phyloP scores from a whole-genome alignment of 2,888 invertebrate genomes.

The Dynastes hyllus region DNA sequence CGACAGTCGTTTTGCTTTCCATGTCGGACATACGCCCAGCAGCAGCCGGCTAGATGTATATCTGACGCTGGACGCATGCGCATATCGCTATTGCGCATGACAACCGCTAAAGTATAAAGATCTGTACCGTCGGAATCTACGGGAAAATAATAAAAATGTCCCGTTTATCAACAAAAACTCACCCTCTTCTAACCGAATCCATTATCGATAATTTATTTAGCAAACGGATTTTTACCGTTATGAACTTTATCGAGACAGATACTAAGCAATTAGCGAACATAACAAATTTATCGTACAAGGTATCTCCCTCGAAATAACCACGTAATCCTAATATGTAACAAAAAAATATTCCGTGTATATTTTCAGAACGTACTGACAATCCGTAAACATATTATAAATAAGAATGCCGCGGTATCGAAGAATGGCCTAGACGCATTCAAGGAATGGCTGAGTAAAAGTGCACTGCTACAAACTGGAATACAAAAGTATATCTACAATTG shows the following conservation, averaged over 20 bases:
- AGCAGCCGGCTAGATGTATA: conserved; percentile 60
- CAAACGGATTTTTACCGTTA: conserved; percentile 74
- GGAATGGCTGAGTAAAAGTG: conserved; percentile 65
- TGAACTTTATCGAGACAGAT: conserved; percentile 76
- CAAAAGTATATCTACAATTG: conserved; percentile 68
- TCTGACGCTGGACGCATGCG: conserved; percentile 58
- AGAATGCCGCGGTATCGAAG: conserved; percentile 72
- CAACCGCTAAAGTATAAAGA: conserved; percentile 51
- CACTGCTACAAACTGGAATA: conserved; percentile 72
- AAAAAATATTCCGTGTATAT: conserved; percentile 14
- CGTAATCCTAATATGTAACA: conserved; percentile 38
- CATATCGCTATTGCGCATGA: conserved; percentile 55
- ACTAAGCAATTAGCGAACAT: conserved; percentile 72
- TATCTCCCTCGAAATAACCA: conserved; percentile 46
- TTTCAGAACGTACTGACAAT: conserved; percentile 69
- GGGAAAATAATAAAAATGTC: conserved; percentile 57
- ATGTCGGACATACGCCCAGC: conserved; percentile 60
- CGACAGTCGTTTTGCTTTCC: conserved; percentile 70
- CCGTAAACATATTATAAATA: conserved; percentile 70
- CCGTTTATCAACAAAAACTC: conserved; percentile 57
- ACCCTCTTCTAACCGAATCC: conserved; percentile 69
- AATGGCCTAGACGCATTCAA: conserved; percentile 66
- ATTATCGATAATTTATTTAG: conserved; percentile 71
- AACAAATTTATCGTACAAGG: conserved; percentile 64
- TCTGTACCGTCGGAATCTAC: conserved; percentile 26